These are phyloP conservation scores for Rynchops niger DNA, from an alignment of 2,113 vertebrate genomes.

Conservation along the genomic window DNA sequence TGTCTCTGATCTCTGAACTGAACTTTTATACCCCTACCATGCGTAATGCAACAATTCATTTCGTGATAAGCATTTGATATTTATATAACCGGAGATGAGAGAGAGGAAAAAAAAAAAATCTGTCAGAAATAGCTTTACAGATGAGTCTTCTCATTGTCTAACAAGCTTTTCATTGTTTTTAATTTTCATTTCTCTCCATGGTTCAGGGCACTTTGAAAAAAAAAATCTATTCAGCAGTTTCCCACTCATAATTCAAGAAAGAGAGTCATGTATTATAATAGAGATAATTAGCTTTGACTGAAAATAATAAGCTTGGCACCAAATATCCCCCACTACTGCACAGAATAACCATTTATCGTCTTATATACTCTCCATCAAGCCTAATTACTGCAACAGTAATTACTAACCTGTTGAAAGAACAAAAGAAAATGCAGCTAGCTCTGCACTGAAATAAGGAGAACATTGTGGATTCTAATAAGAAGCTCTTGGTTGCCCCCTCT, in stretches of 20 bases:
- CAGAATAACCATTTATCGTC: constrained; percentile 72
- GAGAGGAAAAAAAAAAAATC: constrained; percentile 26
- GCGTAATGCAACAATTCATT: background rate
- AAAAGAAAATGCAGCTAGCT: constrained; percentile 68
- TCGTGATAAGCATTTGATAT: constrained; percentile 58
- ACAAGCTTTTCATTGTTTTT: constrained; percentile 75
- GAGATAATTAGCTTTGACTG: constrained; percentile 78
- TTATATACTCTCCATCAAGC: constrained; percentile 75
- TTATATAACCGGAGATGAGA: constrained; percentile 57
- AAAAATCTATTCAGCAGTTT: constrained; percentile 78
- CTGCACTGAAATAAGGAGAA: constrained; percentile 41
- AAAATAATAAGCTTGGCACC: constrained; percentile 78
- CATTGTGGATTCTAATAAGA: constrained; percentile 17
- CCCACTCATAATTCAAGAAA: constrained; percentile 80
- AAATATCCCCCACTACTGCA: constrained; percentile 58
- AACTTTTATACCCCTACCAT: background rate
- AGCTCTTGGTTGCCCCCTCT: constrained; percentile 37
- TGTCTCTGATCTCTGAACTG: background rate
- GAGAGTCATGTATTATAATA: constrained; percentile 76
- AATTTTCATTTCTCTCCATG: constrained; percentile 73
- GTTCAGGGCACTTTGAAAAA: constrained; percentile 72
- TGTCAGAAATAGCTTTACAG: constrained; percentile 69
- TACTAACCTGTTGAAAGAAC: constrained; percentile 81
- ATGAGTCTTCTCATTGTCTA: constrained; percentile 74
- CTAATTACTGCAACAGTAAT: constrained; percentile 79